phyloP scores from a whole-genome alignment of 2,113 vertebrate genomes.

The Labeo catla region DNA sequence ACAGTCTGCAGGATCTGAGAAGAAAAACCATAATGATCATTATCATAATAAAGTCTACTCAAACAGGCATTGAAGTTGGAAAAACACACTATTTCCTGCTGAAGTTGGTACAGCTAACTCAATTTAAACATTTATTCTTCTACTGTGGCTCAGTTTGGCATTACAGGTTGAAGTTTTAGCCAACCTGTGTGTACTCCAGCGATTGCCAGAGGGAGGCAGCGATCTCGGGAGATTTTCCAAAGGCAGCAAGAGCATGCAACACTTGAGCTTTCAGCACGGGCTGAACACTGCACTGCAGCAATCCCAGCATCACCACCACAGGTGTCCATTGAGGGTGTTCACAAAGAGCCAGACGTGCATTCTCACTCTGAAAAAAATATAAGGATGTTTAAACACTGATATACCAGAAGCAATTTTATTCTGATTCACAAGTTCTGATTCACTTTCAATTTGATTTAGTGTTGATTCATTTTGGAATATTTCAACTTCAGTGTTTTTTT shows the following conservation, averaged over 20 bases:
- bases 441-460: neutral
- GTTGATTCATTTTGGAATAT: neutral
- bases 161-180: neutral
- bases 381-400: neutral
- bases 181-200: conserved; percentile 94
- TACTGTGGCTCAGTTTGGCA: neutral
- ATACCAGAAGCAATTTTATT: neutral
- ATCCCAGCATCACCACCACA: conserved; percentile 91
- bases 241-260: conserved; percentile 87
- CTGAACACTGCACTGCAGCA: conserved; percentile 93
- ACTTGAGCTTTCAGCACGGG: conserved; percentile 91
- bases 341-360: conserved; percentile 91
- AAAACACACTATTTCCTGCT: neutral
- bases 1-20: conserved; percentile 94
- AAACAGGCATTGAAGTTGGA: neutral
- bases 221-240: conserved; percentile 94
- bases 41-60: neutral
- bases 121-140: neutral
- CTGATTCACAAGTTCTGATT: neutral
- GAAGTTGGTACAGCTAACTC: neutral
- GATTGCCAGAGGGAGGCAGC: conserved; percentile 98
- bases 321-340: conserved; percentile 98
- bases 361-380: conserved; percentile 84
- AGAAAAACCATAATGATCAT: conserved; percentile 7
- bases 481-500: neutral